phyloP scores from a whole-genome alignment of 1,140 invertebrate species.

The Scaptodrosophila lebanonensis region DNA sequence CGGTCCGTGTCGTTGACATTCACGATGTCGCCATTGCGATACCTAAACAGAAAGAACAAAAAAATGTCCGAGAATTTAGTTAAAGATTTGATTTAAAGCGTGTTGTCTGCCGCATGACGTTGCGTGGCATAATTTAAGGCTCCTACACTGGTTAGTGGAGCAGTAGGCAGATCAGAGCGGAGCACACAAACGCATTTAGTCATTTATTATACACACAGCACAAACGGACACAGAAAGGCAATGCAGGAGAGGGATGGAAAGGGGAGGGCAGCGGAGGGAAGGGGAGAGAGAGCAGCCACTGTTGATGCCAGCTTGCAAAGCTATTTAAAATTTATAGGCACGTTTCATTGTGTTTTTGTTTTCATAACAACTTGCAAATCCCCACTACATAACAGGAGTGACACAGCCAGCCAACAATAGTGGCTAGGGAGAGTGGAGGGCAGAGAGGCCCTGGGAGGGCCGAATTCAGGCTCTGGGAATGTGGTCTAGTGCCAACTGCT shows the following conservation, averaged over 20 bases:
- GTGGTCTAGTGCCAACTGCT: background rate
- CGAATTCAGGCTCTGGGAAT: no score
- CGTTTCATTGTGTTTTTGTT: conserved; percentile 43
- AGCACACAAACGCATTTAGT: conserved; percentile 5
- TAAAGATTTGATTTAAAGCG: background rate
- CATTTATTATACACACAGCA: conserved; percentile 29
- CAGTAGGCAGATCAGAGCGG: background rate
- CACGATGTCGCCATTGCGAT: conserved; percentile 83
- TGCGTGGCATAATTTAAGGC: conserved; percentile 35
- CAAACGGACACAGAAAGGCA: background rate
- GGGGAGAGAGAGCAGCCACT: background rate
- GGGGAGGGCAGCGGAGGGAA: background rate
- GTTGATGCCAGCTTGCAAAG: background rate
- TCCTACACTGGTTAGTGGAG: conserved; percentile 18
- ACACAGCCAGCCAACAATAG: background rate
- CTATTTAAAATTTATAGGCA: conserved; percentile 53
- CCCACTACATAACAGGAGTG: background rate
- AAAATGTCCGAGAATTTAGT: conserved; percentile 10
- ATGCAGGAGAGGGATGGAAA: background rate
- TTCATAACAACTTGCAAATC: conserved; percentile 37
- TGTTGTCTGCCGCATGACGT: conserved; percentile 6
- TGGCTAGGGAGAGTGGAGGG: background rate
- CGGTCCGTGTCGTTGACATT: conserved; percentile 81
- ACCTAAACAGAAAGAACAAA: conserved; percentile 79
- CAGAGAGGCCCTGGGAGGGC: no score